phyloP scores from a whole-genome alignment of 2,797 vertebrate species.

The Ciconia nigra region DNA sequence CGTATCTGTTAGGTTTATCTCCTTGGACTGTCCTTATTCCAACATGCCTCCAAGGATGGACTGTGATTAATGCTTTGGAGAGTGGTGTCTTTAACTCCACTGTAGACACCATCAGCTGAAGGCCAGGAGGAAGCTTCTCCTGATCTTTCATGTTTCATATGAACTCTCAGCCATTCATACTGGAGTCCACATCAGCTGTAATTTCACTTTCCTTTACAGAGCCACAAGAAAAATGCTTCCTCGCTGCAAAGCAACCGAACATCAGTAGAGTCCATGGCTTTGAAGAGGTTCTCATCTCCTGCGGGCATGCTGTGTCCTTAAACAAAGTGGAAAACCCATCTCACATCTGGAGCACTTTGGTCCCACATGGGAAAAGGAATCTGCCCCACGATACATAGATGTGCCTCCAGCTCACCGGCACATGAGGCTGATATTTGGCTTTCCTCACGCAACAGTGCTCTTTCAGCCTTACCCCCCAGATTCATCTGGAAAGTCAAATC shows the following conservation, averaged over 20 bases:
- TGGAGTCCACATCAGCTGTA: not conserved
- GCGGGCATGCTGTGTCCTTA: rapidly evolving
- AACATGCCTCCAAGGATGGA: not conserved
- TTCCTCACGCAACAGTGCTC: not conserved
- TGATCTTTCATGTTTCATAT: not conserved
- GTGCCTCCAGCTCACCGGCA: rapidly evolving
- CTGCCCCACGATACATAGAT: rapidly evolving
- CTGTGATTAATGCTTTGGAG: not conserved
- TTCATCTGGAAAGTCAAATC: not conserved
- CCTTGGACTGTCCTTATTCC: not conserved
- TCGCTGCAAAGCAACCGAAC: not conserved
- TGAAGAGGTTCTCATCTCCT: rapidly evolving
- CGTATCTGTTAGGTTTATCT: not conserved
- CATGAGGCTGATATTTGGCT: not conserved
- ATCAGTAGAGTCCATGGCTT: rapidly evolving
- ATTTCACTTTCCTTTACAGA: not conserved
- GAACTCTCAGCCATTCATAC: not conserved
- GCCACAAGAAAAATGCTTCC: not conserved
- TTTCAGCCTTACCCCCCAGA: not conserved
- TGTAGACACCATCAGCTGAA: not conserved
- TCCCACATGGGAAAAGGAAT: not conserved
- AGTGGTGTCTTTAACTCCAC: not conserved
- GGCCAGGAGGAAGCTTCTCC: not conserved
- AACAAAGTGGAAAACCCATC: not conserved
- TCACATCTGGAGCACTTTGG: not conserved